Base-by-base conservation (phyloP, 2,888 invertebrate species). In the Caenorhabditis angaria region DNA sequence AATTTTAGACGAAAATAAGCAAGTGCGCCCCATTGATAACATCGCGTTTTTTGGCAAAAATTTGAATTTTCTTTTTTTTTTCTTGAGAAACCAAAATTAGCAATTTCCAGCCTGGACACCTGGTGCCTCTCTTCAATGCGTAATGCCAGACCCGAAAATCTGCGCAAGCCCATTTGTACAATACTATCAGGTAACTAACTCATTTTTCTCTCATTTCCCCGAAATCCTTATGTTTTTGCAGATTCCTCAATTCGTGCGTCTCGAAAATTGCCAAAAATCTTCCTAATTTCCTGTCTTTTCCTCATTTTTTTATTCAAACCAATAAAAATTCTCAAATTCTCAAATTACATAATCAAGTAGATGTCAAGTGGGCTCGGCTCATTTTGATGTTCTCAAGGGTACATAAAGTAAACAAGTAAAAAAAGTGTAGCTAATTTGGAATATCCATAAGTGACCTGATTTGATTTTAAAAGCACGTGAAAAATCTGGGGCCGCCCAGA, bases 81-180 rank as follows among this genome's bases (percentile, higher is more conserved):
- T 56, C 20, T 48, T 20, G 32, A 53, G 20, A 28, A n/a, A 18
- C 12, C 1, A 10, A 5, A 41, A 12, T 57, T 63, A n/a, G n/a
- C n/a, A n/a, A n/a, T n/a, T n/a, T 64, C 25, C 67, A 72, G 72
- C 64, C 1, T 72, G 72, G 72, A 72, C 72, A 4, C 72, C 72
- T 2, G 72, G 72, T 35, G 65, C 68, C 8, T 65, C 68, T 3
- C 61, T 72, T 0, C 55, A 55, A 51, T 48, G 32, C 22, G 20
- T 63, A 10, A 25, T 63, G 24, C 63, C 41, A 47, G 12, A 29
- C 20, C 20, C 20, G 2, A 27, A 25, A 47, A 47, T 24, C 5
- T 27, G 25, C 47, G 3, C 41, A 24, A 65, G 58, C 24, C 57
- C 57, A 29, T 70, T 70, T 48, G 22, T 48, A 10, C 55, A 70